Evolutionary conservation across 2,113 vertebrate species (phyloP), one percentile per base, ranked within the genome.

Genomic region (Serilophus lunatus): DNA sequence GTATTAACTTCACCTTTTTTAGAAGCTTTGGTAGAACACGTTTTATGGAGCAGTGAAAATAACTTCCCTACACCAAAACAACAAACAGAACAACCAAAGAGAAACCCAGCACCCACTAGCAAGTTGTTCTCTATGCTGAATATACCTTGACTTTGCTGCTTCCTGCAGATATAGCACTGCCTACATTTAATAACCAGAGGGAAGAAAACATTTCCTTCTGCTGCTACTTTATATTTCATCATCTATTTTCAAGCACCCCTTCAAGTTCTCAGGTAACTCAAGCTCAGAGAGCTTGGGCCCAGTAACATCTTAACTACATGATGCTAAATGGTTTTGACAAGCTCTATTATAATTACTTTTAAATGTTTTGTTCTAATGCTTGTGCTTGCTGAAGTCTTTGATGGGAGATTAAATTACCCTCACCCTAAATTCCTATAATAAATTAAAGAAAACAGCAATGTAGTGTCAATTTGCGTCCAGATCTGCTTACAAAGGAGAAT

Each of bases 401-500:
- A 96, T 94, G 76, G 82, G 76, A 95, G 90, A 96, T 91, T 94
- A 78, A 96, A 95, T 96, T 96, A 96, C 76, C 76, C 86, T 68
- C 44, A 14, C 68, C 77, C 69, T 12, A 94, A 92, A 96, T 86
- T 82, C 76, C 77, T 78, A 78, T 83, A 83, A 96, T 95, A 96
- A 97, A 96, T 91, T 90, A 92, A 93, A 92, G 68, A 93, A 94
- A 95, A 78, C 82, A 95, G 71, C 92, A 94, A 96, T 2, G 28
- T 44, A 93, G 87, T 35, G 76, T 93, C 85, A 92, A 96, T 96
- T 96, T 95, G 65, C 88, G 79, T 75, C 82, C 79, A 88, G 83
- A 96, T 92, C 80, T 96, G 95, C 92, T 96, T 93, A 93, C 88
- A 83, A 90, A 89, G 87, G 93, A 85, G 63, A 94, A 96, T 95